Conservation (phyloP, 1,140 invertebrate species). For the Lepidurus packardi region DNA sequence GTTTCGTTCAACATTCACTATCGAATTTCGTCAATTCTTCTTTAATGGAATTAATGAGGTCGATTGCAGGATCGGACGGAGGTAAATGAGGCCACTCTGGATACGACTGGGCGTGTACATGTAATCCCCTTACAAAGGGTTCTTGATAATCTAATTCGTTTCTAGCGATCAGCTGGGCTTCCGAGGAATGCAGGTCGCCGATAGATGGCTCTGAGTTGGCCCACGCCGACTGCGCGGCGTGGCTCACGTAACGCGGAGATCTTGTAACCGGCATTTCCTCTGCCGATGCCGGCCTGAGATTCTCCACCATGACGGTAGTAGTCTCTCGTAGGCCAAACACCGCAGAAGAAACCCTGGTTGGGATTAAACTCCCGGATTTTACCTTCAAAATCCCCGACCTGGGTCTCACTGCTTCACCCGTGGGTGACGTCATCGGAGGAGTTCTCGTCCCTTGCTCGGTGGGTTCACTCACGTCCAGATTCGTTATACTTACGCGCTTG, state of each 20-base stretch:
- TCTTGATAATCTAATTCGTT: neutral
- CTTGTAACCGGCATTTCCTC: constrained; percentile 11
- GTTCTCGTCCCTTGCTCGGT: neutral
- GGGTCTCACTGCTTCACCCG: constrained; percentile 12
- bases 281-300: neutral
- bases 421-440: constrained; percentile 8
- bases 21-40: constrained; percentile 34
- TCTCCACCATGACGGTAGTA: neutral
- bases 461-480: constrained; percentile 22
- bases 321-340: constrained; percentile 24
- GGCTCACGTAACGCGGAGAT: neutral
- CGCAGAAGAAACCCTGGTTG: constrained; percentile 25
- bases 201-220: neutral
- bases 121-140: neutral
- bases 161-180: neutral
- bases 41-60: constrained; percentile 31
- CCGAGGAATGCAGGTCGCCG: neutral
- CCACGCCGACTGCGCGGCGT: neutral
- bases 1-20: neutral
- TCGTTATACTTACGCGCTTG: constrained; percentile 24
- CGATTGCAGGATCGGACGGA: constrained; percentile 29
- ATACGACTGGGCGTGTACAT: constrained; percentile 32
- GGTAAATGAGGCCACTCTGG: constrained; percentile 30
- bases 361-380: constrained; percentile 30
- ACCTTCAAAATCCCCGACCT: constrained; percentile 9